These are phyloP conservation scores for Coendou prehensilis DNA, from an alignment of 2,797 vertebrate species.

Conservation along the genomic window DNA sequence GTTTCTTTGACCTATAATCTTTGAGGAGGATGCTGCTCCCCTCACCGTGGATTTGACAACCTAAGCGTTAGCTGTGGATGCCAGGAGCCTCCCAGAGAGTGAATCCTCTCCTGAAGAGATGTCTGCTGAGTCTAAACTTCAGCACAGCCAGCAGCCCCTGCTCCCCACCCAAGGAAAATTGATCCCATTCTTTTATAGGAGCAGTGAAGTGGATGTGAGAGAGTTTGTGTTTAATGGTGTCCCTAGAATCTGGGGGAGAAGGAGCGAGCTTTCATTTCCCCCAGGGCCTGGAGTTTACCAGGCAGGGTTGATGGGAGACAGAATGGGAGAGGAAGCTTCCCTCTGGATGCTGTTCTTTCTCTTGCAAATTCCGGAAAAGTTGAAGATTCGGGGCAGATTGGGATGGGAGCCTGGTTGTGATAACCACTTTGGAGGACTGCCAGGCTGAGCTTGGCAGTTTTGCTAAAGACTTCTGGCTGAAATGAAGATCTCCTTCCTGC, in stretches of 20 bases:
- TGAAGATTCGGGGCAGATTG: background rate
- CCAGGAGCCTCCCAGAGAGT: background rate
- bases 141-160: background rate
- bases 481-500: background rate
- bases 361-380: slow-evolving; percentile 9
- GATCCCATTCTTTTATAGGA: slow-evolving; percentile 49
- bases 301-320: background rate
- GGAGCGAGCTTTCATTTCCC: slow-evolving; percentile 39
- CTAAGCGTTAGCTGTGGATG: background rate
- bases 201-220: slow-evolving; percentile 39
- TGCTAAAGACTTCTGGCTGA: background rate
- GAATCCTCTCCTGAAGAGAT: background rate
- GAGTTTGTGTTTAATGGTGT: slow-evolving; percentile 62
- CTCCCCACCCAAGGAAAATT: slow-evolving; percentile 15
- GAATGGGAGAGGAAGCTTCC: background rate
- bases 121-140: slow-evolving; percentile 13
- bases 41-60: background rate
- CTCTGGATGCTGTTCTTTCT: background rate
- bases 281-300: background rate
- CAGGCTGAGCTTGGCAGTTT: background rate
- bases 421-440: background rate
- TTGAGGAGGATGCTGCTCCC: background rate
- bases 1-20: slow-evolving; percentile 62
- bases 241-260: slow-evolving; percentile 52
- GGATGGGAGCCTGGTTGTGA: background rate